Evolutionary conservation across 2,888 invertebrate genomes (phyloP).

Genomic region (Parthenolecanium corni): DNA sequence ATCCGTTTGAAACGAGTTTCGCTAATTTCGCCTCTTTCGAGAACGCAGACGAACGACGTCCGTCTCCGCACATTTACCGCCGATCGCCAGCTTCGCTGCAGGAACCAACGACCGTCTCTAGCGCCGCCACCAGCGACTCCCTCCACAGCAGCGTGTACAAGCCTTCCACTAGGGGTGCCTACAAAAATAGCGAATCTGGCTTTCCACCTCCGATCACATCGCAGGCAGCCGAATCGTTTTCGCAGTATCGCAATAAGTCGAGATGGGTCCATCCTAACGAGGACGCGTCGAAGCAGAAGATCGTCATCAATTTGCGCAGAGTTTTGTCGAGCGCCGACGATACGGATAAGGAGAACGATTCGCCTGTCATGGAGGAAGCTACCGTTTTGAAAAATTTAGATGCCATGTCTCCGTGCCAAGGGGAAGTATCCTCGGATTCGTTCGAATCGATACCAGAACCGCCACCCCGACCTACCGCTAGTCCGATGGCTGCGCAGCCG

Average conservation of each 20-base stretch:
- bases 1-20: slow-evolving; percentile 50
- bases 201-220: not conserved
- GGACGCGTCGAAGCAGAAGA: slow-evolving; percentile 7
- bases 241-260: not conserved
- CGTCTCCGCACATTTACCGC: not conserved
- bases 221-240: not conserved
- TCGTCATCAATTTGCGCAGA: slow-evolving; percentile 26
- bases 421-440: slow-evolving; percentile 23
- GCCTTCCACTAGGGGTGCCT: slow-evolving; percentile 1
- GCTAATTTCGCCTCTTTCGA: slow-evolving; percentile 38
- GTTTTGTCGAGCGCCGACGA: slow-evolving; percentile 24
- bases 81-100: not conserved
- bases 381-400: slow-evolving; percentile 29
- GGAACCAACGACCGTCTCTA: not conserved
- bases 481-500: slow-evolving; percentile 48
- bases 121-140: not conserved
- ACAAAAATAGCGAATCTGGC: not conserved
- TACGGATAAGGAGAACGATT: slow-evolving; percentile 31
- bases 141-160: not conserved
- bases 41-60: slow-evolving; percentile 33
- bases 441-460: slow-evolving; percentile 47
- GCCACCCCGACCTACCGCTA: slow-evolving; percentile 56
- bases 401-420: slow-evolving; percentile 11
- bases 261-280: not conserved
- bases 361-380: slow-evolving; percentile 34